Percentiles rank a stretch among this genome's conserved stretches.
phyloP scores from a whole-genome alignment of 2,797 vertebrate genomes.

The Tenualosa ilisha region DNA sequence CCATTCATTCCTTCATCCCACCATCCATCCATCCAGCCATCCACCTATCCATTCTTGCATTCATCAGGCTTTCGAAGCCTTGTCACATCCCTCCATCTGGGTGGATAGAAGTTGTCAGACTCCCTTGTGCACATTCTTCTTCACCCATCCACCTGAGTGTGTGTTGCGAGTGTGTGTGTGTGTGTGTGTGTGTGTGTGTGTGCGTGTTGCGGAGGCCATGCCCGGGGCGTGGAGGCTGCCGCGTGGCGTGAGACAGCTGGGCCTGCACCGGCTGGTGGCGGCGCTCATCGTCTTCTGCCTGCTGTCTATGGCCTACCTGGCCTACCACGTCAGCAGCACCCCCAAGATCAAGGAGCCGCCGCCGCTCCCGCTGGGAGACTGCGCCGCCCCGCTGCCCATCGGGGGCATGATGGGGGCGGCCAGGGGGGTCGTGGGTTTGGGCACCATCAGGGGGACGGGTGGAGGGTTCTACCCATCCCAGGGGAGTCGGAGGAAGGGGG shows the following conservation, averaged over 20 bases:
- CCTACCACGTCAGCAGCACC: slow-evolving; percentile 90
- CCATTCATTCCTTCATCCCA: background rate
- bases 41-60: too few species aligned
- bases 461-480: slow-evolving; percentile 78
- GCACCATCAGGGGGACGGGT: slow-evolving; percentile 58
- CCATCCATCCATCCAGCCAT: background rate
- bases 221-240: slow-evolving; percentile 53
- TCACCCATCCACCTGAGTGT: background rate
- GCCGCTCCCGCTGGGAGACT: slow-evolving; percentile 85
- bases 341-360: slow-evolving; percentile 79
- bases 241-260: slow-evolving; percentile 50
- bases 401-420: background rate
- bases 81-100: background rate
- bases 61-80: too few species aligned
- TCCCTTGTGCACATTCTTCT: background rate
- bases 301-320: slow-evolving; percentile 88
- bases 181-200: slow-evolving; percentile 21
- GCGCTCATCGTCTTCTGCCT: slow-evolving; percentile 90
- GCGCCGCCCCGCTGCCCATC: slow-evolving; percentile 78
- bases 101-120: too few species aligned
- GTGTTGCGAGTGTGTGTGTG: background rate
- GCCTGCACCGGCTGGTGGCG: slow-evolving; percentile 75
- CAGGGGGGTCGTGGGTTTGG: background rate
- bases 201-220: slow-evolving; percentile 55
- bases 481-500: slow-evolving; percentile 81